phyloP scores from a whole-genome alignment of 2,888 invertebrate species.

The Chaetogeoica ovagalla region DNA sequence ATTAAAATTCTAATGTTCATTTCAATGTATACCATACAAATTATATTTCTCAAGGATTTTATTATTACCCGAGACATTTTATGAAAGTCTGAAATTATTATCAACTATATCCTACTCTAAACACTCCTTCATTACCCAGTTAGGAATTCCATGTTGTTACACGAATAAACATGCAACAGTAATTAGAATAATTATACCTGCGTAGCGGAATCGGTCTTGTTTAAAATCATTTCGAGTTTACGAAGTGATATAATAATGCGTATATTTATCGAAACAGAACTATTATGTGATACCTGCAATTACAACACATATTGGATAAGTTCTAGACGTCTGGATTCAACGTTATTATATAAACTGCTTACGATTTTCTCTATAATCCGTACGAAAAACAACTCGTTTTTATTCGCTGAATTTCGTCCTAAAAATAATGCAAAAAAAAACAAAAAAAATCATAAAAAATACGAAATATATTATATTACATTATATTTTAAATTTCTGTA shows the following conservation, averaged over 20 bases:
- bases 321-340: background rate
- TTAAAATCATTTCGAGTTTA: background rate
- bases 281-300: background rate
- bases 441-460: no score
- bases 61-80: background rate
- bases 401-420: background rate
- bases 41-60: background rate
- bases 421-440: no score
- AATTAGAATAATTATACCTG: background rate
- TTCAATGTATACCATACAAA: no score
- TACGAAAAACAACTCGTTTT: conserved; percentile 7
- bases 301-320: background rate
- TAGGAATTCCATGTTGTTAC: background rate
- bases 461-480: no score
- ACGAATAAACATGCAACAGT: background rate
- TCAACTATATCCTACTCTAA: background rate
- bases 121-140: background rate
- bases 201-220: no score
- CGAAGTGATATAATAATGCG: background rate
- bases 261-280: background rate
- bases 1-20: background rate
- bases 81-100: background rate
- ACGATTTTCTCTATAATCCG: background rate
- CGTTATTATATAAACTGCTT: conserved; percentile 6
- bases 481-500: no score